Percentiles rank a stretch among this genome's conserved stretches.
These are phyloP conservation scores for Erebia epiphron DNA, from an alignment of 2,888 invertebrate genomes.

Conservation along the genomic window DNA sequence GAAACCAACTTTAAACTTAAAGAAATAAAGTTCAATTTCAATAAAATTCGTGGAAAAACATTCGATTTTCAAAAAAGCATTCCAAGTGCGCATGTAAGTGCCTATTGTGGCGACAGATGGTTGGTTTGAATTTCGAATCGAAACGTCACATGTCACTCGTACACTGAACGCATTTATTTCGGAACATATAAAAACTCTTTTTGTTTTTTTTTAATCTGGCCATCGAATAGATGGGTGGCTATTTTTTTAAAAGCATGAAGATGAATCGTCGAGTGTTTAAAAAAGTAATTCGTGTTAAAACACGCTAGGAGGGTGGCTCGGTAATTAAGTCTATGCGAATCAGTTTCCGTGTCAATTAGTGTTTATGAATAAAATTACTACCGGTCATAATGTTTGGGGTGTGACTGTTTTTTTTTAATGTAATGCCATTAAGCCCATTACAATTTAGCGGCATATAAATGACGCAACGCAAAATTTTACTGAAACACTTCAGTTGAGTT, in stretches of 20 bases:
- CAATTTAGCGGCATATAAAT: slow-evolving; percentile 40
- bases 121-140: slow-evolving; percentile 58
- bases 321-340: slow-evolving; percentile 59
- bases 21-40: slow-evolving; percentile 27
- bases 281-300: slow-evolving; percentile 52
- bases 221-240: slow-evolving; percentile 39
- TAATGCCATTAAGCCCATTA: slow-evolving; percentile 43
- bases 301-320: slow-evolving; percentile 46
- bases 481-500: slow-evolving; percentile 29
- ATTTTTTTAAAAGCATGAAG: slow-evolving; percentile 51
- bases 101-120: slow-evolving; percentile 81
- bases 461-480: slow-evolving; percentile 35
- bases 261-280: slow-evolving; percentile 51
- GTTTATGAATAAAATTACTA: slow-evolving; percentile 55
- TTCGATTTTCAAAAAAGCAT: slow-evolving; percentile 67
- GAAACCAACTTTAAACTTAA: slow-evolving; percentile 42
- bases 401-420: slow-evolving; percentile 42
- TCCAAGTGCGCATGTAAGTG: slow-evolving; percentile 75
- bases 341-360: slow-evolving; percentile 56
- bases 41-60: slow-evolving; percentile 17
- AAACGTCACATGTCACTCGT: slow-evolving; percentile 51
- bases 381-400: slow-evolving; percentile 44
- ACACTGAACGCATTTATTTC: slow-evolving; percentile 40
- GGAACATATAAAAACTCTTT: slow-evolving; percentile 43
- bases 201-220: slow-evolving; percentile 36